phyloP scores from a whole-genome alignment of 2,113 vertebrate species.

The Apistogramma diplotaenia region DNA sequence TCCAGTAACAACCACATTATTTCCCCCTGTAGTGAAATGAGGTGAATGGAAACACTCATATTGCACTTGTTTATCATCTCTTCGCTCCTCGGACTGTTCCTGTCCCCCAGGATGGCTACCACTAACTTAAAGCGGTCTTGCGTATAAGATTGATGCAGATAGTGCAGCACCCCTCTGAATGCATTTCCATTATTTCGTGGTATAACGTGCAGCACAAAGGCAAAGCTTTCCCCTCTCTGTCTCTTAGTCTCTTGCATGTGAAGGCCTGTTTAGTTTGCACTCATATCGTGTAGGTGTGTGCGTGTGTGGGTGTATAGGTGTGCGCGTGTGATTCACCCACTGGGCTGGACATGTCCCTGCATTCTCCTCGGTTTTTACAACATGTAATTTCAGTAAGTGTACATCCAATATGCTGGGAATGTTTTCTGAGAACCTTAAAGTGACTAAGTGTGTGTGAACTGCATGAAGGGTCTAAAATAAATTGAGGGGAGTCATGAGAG shows the following conservation, averaged over 20 bases:
- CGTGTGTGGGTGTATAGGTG: background rate
- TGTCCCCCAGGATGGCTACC: background rate
- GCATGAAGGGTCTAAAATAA: slow-evolving; percentile 33
- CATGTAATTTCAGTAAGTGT: background rate
- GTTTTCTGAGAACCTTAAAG: background rate
- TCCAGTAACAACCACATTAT: background rate
- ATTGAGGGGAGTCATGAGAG: slow-evolving; percentile 66
- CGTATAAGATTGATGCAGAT: background rate
- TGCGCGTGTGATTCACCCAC: slow-evolving; percentile 25
- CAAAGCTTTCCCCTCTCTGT: background rate
- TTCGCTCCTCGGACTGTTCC: background rate
- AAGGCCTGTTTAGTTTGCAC: slow-evolving; percentile 23
- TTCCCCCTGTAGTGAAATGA: background rate
- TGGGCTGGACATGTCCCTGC: slow-evolving; percentile 44
- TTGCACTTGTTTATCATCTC: background rate
- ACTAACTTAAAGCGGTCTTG: background rate
- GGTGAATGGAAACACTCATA: background rate
- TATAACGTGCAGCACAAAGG: background rate
- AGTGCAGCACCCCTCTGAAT: background rate
- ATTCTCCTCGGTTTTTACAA: slow-evolving; percentile 30
- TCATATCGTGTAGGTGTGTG: slow-evolving; percentile 12
- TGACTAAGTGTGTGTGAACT: slow-evolving; percentile 1
- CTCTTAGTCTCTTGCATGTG: slow-evolving; percentile 19
- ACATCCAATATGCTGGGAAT: background rate
- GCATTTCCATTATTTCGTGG: background rate